Conservation (phyloP, 2,113 vertebrate species). For the Campylorhamphus procurvoides region DNA sequence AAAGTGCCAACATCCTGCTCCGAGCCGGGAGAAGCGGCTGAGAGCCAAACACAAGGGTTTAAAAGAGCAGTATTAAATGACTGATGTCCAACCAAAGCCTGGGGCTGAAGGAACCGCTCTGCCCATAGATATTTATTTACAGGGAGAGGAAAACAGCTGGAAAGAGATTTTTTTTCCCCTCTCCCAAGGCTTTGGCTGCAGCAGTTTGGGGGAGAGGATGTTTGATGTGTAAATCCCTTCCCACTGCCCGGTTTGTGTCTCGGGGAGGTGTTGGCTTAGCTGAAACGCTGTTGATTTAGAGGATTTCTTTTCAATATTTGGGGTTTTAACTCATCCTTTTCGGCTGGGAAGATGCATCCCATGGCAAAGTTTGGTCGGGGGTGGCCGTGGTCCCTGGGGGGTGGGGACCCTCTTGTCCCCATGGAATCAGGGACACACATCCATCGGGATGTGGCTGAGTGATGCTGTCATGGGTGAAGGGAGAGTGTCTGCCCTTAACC, state of each 20-base stretch:
- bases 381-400: not conserved
- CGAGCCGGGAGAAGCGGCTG: not conserved
- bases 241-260: rapidly evolving
- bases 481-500: not conserved
- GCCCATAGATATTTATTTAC: not conserved
- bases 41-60: not conserved
- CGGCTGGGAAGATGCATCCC: not conserved
- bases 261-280: not conserved
- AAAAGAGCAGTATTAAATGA: not conserved
- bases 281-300: not conserved
- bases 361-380: not conserved
- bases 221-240: not conserved
- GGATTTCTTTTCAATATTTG: not conserved
- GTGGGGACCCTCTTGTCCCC: not conserved
- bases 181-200: not conserved
- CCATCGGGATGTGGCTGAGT: rapidly evolving
- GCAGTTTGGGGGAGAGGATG: not conserved
- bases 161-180: not conserved
- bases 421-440: rapidly evolving
- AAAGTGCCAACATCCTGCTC: not conserved
- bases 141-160: not conserved
- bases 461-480: rapidly evolving
- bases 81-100: not conserved
- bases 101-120: not conserved
- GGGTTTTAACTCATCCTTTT: not conserved